Evolutionary conservation across 2,888 invertebrate species (phyloP).

Genomic region (Caradrina kadenii): DNA sequence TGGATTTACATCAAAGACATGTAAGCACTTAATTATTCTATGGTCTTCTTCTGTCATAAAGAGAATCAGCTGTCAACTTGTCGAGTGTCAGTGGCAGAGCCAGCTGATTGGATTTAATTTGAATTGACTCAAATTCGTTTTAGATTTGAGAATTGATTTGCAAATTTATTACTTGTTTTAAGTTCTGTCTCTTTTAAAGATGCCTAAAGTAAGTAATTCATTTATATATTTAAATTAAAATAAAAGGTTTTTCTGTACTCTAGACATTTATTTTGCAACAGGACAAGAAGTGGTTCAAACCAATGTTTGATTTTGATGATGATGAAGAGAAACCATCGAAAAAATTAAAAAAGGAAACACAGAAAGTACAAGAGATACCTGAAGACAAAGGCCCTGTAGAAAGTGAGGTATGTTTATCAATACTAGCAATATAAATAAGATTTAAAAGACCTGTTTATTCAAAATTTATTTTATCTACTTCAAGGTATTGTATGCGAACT

Average conservation of each 20-base stretch:
- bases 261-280: constrained; percentile 50
- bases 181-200: constrained; percentile 9
- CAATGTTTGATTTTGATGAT: constrained; percentile 82
- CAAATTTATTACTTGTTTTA: too few species aligned
- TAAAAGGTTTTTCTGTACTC: neutral
- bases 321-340: constrained; percentile 74
- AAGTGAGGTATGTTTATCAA: constrained; percentile 40
- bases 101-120: too few species aligned
- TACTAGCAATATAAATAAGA: neutral
- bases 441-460: neutral
- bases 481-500: constrained; percentile 36
- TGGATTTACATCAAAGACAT: too few species aligned
- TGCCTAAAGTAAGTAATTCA: constrained; percentile 31
- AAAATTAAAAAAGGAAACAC: constrained; percentile 63
- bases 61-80: too few species aligned
- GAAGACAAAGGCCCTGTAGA: constrained; percentile 4
- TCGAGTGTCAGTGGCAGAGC: too few species aligned
- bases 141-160: too few species aligned
- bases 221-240: neutral
- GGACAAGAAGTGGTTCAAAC: constrained; percentile 84
- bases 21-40: too few species aligned
- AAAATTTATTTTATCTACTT: neutral
- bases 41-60: too few species aligned
- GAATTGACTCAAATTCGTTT: too few species aligned
- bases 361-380: neutral